Conservation (phyloP, 2,888 invertebrate genomes). For the Oithona nana region DNA sequence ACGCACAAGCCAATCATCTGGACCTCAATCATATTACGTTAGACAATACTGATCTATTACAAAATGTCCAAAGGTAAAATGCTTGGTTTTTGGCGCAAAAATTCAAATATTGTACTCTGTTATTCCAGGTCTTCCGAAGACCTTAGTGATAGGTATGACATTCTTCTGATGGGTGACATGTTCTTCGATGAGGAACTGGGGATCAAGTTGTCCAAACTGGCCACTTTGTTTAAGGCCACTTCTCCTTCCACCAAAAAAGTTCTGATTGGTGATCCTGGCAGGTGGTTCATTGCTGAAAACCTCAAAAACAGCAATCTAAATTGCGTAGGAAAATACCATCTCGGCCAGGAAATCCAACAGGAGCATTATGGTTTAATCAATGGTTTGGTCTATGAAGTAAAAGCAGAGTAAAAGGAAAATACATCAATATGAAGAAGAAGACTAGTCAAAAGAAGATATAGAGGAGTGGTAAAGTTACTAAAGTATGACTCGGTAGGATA, state of each 20-base stretch:
- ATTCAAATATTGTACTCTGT: too few species aligned
- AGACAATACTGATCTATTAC: too few species aligned
- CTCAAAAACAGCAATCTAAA: background rate
- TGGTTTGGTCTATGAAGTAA: slow-evolving; percentile 11
- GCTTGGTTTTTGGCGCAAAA: too few species aligned
- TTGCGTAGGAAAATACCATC: background rate
- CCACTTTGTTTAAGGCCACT: background rate
- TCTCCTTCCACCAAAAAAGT: background rate
- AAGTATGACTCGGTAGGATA: too few species aligned
- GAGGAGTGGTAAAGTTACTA: too few species aligned
- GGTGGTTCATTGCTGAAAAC: slow-evolving; percentile 1
- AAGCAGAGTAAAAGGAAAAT: too few species aligned
- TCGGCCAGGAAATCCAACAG: background rate
- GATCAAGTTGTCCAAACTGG: background rate
- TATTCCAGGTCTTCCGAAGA: background rate
- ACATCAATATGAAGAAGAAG: too few species aligned
- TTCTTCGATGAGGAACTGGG: slow-evolving; percentile 10
- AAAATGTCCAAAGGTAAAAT: too few species aligned
- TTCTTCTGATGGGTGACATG: slow-evolving; percentile 9
- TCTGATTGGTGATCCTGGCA: slow-evolving; percentile 6
- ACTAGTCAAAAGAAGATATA: too few species aligned
- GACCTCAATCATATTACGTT: too few species aligned
- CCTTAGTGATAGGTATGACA: background rate
- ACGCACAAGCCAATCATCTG: background rate
- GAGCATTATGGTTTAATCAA: slow-evolving; percentile 2